A percentile compares a stretch with the other conserved stretches of the same genome.
These are phyloP conservation scores for Xiphophorus hellerii DNA, from an alignment of 2,113 vertebrate genomes.

Conservation along the genomic window DNA sequence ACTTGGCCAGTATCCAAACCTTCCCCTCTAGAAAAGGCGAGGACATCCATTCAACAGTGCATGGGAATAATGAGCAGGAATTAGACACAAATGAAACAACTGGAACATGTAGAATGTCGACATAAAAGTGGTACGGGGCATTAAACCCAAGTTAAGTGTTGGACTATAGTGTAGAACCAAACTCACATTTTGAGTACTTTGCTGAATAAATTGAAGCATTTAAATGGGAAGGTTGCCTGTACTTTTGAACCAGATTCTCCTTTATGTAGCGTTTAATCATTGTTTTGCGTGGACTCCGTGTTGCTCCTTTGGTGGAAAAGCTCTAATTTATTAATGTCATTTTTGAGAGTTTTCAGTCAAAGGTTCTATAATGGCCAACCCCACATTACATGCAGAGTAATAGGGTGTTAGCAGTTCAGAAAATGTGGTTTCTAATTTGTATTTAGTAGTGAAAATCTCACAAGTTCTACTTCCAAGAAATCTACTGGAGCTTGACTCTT, in stretches of 20 bases:
- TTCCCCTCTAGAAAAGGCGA: slow-evolving; percentile 40
- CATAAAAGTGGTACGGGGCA: background rate
- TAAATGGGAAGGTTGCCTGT: background rate
- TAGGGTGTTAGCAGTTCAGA: too few species aligned
- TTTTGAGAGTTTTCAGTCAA: too few species aligned
- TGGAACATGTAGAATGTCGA: slow-evolving; percentile 21
- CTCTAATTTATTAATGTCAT: background rate
- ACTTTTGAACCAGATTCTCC: background rate
- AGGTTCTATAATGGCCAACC: too few species aligned
- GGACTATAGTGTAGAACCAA: background rate
- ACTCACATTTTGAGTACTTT: background rate
- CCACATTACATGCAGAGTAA: too few species aligned
- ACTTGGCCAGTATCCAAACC: slow-evolving; percentile 38
- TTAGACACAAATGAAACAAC: slow-evolving; percentile 33
- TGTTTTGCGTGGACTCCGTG: background rate
- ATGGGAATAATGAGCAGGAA: slow-evolving; percentile 22
- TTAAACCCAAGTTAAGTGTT: background rate
- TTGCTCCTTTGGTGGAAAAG: background rate
- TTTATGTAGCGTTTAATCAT: background rate
- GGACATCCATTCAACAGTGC: slow-evolving; percentile 34
- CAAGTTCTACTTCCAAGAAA: too few species aligned
- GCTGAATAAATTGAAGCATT: background rate
- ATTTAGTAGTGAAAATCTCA: too few species aligned
- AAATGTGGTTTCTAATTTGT: too few species aligned
- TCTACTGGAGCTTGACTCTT: too few species aligned